Evolutionary conservation across 2,888 invertebrate genomes (phyloP).

Genomic region (Anoplius nigerrimus): DNA sequence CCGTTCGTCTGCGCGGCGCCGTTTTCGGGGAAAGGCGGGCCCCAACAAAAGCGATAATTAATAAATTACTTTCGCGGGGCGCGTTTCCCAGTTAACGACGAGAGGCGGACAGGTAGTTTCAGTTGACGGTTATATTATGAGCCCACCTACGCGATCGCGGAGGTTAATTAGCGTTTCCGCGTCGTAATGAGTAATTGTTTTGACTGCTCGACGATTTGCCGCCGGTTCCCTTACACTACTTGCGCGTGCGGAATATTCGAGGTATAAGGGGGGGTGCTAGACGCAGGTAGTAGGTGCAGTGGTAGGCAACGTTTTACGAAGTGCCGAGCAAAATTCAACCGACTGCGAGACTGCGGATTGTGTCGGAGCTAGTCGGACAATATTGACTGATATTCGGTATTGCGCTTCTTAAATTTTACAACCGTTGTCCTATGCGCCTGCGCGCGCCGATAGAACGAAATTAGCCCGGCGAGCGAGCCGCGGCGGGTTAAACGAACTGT

Average conservation of each 20-base stretch:
- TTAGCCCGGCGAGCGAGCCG: too few relatives aligned
- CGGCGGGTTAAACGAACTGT: too few relatives aligned
- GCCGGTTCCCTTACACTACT: neutral
- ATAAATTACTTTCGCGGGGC: conserved; percentile 6
- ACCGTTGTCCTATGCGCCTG: too few relatives aligned
- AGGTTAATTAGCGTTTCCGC: conserved; percentile 37
- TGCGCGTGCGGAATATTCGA: conserved; percentile 11
- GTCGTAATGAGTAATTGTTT: conserved; percentile 39
- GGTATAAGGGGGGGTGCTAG: conserved; percentile 1
- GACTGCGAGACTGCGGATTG: too few relatives aligned
- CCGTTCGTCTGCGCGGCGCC: too few relatives aligned
- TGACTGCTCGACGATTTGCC: neutral
- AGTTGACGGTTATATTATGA: conserved; percentile 6
- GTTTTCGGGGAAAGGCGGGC: neutral
- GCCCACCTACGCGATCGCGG: conserved; percentile 18
- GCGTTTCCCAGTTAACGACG: neutral
- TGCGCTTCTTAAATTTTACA: too few relatives aligned
- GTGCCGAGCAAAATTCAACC: too few relatives aligned
- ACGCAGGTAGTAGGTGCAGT: too few relatives aligned
- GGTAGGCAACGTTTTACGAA: too few relatives aligned
- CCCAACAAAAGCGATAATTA: neutral
- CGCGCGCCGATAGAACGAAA: too few relatives aligned
- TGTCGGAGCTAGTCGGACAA: too few relatives aligned
- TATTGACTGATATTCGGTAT: too few relatives aligned
- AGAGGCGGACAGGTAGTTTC: conserved; percentile 4